phyloP scores from a whole-genome alignment of 2,113 vertebrate species.

The Carassius auratus region DNA sequence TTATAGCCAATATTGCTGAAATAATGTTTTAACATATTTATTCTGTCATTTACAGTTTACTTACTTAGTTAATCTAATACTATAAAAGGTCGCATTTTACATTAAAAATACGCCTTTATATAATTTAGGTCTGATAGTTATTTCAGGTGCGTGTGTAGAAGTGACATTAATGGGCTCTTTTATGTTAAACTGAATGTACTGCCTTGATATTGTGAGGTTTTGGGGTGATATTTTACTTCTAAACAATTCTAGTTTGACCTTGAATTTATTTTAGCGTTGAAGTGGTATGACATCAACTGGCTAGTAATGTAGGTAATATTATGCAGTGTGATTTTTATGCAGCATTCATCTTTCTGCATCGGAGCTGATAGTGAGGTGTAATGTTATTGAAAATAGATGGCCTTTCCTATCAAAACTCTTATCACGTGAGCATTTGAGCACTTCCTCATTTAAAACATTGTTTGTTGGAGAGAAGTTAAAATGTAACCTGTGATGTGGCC shows the following conservation, averaged over 20 bases:
- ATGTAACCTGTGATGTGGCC: constrained; percentile 58
- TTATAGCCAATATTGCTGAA: background rate
- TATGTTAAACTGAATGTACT: background rate
- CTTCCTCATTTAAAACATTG: constrained; percentile 54
- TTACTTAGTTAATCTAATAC: too few relatives aligned
- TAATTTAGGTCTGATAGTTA: background rate
- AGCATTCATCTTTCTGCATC: background rate
- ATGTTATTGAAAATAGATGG: background rate
- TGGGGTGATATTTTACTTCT: background rate
- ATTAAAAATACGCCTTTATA: background rate
- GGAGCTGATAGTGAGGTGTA: background rate
- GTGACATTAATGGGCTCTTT: background rate
- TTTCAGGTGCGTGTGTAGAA: background rate
- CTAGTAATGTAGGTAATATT: background rate
- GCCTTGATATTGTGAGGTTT: background rate
- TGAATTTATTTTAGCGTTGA: background rate
- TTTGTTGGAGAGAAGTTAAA: constrained; percentile 66
- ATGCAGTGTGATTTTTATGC: background rate
- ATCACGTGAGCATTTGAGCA: constrained; percentile 28
- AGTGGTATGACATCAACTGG: background rate
- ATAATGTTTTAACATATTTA: background rate
- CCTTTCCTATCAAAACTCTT: background rate
- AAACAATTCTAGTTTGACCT: background rate
- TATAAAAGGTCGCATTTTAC: too few relatives aligned
- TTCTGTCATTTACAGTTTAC: background rate